Conservation (phyloP, 1,140 invertebrate species). For the Mesaphorura yosii region DNA sequence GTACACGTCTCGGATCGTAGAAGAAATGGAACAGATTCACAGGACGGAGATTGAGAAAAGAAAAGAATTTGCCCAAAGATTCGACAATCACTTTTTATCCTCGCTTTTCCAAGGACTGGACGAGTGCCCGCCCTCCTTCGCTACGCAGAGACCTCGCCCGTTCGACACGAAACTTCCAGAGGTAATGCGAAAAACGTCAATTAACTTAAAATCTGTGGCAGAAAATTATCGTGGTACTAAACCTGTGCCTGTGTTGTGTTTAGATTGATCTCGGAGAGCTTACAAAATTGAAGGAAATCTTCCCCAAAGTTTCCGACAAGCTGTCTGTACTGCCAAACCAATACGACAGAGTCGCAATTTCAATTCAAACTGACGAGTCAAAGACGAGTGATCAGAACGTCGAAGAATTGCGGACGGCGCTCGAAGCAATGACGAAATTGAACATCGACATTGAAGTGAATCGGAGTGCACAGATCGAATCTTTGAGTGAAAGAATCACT, state of each 20-base stretch:
- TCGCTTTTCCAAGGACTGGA: conserved; percentile 76
- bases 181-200: conserved; percentile 38
- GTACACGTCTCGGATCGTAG: conserved; percentile 65
- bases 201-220: no score
- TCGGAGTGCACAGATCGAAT: not conserved
- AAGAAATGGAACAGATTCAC: conserved; percentile 59
- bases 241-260: conserved; percentile 8
- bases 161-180: conserved; percentile 64
- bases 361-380: conserved; percentile 39
- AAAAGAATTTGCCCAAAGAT: conserved; percentile 56
- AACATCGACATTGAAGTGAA: no score
- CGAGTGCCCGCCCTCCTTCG: conserved; percentile 63
- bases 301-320: no score
- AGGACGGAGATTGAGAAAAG: conserved; percentile 59
- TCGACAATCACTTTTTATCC: conserved; percentile 76
- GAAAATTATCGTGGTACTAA: no score
- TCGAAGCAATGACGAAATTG: no score
- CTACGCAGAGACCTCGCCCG: conserved; percentile 57
- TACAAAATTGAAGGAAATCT: conserved; percentile 46
- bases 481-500: not conserved
- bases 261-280: conserved; percentile 52
- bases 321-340: no score
- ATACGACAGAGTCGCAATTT: no score
- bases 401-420: not conserved
- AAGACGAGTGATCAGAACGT: not conserved